These are phyloP conservation scores for Noctuana brunneofusca DNA, from an alignment of 2,888 invertebrate species.

Conservation along the genomic window DNA sequence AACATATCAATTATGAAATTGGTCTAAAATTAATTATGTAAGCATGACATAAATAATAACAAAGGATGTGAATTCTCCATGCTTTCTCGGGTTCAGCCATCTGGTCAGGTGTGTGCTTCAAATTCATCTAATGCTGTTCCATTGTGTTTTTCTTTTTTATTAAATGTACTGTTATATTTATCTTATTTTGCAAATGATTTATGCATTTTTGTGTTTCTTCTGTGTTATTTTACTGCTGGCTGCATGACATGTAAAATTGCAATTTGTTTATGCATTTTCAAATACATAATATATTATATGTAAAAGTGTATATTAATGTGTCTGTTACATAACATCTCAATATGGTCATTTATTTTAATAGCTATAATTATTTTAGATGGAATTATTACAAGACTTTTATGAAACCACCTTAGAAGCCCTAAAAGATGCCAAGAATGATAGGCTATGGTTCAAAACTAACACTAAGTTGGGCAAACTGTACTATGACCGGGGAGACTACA, in stretches of 20 bases:
- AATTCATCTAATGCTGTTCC: slow-evolving; percentile 11
- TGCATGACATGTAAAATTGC: neutral
- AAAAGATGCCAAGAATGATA: slow-evolving; percentile 99
- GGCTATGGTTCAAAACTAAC: slow-evolving; percentile 99
- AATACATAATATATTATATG: too few species aligned
- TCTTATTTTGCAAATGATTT: neutral
- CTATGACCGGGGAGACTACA: slow-evolving; percentile 97
- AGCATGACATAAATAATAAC: slow-evolving; percentile 19
- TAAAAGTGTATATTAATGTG: neutral
- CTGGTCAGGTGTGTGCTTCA: slow-evolving; percentile 26
- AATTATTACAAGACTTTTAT: slow-evolving; percentile 98
- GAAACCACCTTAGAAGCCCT: slow-evolving; percentile 97
- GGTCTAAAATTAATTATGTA: neutral
- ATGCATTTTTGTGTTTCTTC: neutral
- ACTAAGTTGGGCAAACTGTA: slow-evolving; percentile 99
- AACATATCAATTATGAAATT: slow-evolving; percentile 12
- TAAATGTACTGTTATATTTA: neutral
- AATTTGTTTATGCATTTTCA: too few species aligned
- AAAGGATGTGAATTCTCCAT: slow-evolving; percentile 28
- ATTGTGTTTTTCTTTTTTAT: slow-evolving; percentile 1
- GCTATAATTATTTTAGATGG: slow-evolving; percentile 88
- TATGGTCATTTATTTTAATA: neutral
- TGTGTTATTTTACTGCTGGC: neutral
- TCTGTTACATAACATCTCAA: neutral
- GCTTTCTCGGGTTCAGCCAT: slow-evolving; percentile 28